Evolutionary conservation across 1,140 invertebrate species (phyloP).

Genomic region (Lepidurus apus): DNA sequence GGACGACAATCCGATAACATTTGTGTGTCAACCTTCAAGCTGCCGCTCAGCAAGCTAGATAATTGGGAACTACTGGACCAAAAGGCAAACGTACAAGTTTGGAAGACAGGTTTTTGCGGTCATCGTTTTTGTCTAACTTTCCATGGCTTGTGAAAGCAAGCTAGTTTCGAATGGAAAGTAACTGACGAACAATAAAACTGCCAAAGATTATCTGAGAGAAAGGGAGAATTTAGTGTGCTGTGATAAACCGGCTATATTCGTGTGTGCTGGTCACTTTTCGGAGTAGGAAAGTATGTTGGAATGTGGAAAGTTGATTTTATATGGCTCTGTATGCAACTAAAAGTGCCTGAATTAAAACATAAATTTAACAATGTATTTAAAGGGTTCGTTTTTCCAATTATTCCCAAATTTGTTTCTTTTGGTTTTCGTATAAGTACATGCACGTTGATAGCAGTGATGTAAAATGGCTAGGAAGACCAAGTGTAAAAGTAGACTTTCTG

Average conservation of each 20-base stretch:
- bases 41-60: background rate
- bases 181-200: constrained; percentile 2
- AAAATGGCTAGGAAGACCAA: background rate
- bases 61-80: constrained; percentile 14
- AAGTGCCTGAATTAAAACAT: background rate
- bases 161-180: background rate
- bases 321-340: background rate
- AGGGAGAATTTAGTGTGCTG: background rate
- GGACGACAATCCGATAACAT: background rate
- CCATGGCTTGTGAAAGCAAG: background rate
- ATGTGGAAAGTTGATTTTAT: background rate
- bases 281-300: background rate
- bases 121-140: background rate
- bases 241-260: background rate
- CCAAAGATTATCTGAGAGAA: background rate
- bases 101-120: background rate
- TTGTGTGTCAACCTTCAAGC: background rate
- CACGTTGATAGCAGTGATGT: background rate
- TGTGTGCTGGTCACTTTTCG: background rate
- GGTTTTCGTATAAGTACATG: background rate
- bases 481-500: constrained; percentile 29
- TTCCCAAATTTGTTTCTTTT: background rate
- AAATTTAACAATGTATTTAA: background rate
- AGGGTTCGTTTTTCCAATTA: background rate
- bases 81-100: background rate